Evolutionary conservation across 1,140 invertebrate species (phyloP).

Genomic region (Anagrus nilaparvatae): DNA sequence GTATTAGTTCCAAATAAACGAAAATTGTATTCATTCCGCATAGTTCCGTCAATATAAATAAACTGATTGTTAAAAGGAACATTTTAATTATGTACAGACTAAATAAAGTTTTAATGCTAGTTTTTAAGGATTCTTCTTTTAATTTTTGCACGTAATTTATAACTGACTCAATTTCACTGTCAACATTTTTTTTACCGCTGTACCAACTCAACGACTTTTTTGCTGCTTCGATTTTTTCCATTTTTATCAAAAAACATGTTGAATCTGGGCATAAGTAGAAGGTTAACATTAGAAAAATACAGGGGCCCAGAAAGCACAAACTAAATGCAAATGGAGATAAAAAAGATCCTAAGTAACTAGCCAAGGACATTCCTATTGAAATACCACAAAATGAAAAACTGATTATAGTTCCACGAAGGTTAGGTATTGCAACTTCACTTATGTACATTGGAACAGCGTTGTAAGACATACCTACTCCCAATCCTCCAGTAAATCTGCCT

Average conservation of each 20-base stretch:
- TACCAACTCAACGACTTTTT: conserved; percentile 32
- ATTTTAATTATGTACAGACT: too few relatives aligned
- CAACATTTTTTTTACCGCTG: conserved; percentile 1
- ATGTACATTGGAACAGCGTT: conserved; percentile 55
- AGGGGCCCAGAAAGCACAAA: conserved; percentile 50
- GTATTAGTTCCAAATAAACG: conserved; percentile 63
- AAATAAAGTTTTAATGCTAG: too few relatives aligned
- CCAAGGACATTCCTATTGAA: conserved; percentile 54
- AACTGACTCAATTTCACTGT: conserved; percentile 1
- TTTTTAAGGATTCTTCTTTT: too few relatives aligned
- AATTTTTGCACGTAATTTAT: too few relatives aligned
- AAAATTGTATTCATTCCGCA: conserved; percentile 63
- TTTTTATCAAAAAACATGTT: conserved; percentile 53
- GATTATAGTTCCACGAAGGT: too few relatives aligned
- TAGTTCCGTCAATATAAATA: conserved; percentile 64
- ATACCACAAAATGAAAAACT: too few relatives aligned
- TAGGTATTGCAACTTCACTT: conserved; percentile 53
- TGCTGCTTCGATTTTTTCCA: conserved; percentile 47
- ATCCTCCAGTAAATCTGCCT: conserved; percentile 45
- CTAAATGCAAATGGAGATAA: conserved; percentile 46
- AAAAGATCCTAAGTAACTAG: conserved; percentile 54
- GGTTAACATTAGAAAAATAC: conserved; percentile 56
- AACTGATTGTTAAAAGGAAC: too few relatives aligned
- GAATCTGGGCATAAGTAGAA: conserved; percentile 60
- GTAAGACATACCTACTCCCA: conserved; percentile 57